A percentile compares a stretch with the other conserved stretches of the same genome.
Conservation (phyloP, 2,113 vertebrate genomes). For the Ceyx margarethae region DNA sequence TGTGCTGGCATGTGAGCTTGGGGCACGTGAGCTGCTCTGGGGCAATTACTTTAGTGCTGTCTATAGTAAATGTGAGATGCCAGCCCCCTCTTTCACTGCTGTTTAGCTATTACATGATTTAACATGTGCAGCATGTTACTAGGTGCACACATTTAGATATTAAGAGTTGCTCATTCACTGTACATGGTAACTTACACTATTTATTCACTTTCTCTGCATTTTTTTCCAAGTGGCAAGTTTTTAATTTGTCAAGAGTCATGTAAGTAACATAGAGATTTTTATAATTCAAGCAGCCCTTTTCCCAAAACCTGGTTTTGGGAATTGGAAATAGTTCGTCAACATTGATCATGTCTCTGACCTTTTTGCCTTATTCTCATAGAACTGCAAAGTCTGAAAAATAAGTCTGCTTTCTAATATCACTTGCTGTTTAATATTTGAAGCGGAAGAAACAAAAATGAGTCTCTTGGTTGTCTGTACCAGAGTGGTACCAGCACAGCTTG, state of each 20-base stretch:
- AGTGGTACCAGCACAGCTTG: not conserved
- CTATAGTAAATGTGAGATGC: not conserved
- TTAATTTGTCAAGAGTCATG: not conserved
- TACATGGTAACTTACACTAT: not conserved
- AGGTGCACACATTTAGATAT: not conserved
- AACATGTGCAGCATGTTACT: not conserved
- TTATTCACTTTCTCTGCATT: not conserved
- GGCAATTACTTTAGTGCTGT: not conserved
- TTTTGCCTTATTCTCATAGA: not conserved
- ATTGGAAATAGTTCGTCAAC: not conserved
- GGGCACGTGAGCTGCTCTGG: not conserved
- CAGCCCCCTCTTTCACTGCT: not conserved
- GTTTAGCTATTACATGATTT: not conserved
- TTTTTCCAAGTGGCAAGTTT: not conserved
- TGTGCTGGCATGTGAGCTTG: not conserved
- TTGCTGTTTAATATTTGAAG: slow-evolving; percentile 4
- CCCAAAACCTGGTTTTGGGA: not conserved
- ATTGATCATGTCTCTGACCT: not conserved
- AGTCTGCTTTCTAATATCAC: not conserved
- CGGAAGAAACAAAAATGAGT: not conserved
- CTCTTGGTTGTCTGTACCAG: not conserved
- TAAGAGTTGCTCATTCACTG: not conserved
- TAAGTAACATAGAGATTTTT: not conserved
- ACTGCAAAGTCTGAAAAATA: not conserved
- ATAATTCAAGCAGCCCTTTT: not conserved